Base-by-base conservation (phyloP, 2,113 vertebrate species). In the Amphilophus citrinellus region DNA sequence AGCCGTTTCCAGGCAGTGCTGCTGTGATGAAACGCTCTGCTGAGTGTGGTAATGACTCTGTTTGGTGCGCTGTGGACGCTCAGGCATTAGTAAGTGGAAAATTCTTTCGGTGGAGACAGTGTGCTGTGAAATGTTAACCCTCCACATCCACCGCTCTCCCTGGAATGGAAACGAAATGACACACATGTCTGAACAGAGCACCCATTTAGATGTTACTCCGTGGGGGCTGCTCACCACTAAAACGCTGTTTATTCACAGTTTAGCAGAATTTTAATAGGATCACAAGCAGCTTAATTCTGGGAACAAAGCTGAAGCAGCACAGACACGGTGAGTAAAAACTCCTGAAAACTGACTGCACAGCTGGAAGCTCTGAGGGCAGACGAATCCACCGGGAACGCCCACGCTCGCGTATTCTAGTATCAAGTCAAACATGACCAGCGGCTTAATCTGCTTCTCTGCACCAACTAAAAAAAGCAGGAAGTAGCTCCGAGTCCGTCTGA, bases 51-150 rank as follows among this genome's bases (percentile, higher is more conserved):
- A 73, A 77, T 75, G 85, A 85, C 77, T 65, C 44, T 79, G 79
- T 71, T 82, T 63, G 80, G 84, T 39, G 63, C 2, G 58, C 80
- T 71, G 77, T 65, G 81, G 59, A 30, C 7, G 32, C n/a, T 50
- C 37, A 22, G 35, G 39, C 10, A 77, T 76, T 56, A 80, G 61
- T 66, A 73, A 85, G 82, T 85, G 83, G 83, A 90, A 90, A 27
- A 77, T 35, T 87, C 77, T 83, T 9, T 79, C 17, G 61, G 79
- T 71, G 79, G 78, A 77, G 76, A 79, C 79, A 14, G 65, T 1
- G 37, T 22, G 65, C 82, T 83, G 68, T 18, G 62, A 66, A 44
- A 78, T 7, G 71, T 87, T 84, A 87, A 82, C 85, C 59, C 60
- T 83, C 24, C 44, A 15, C n/a, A 17, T 66, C 63, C 78, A 61